A percentile compares a stretch with the other conserved stretches of the same genome.
These are phyloP conservation scores for Dendroctonus ponderosae DNA, from an alignment of 1,140 invertebrate species.

Conservation along the genomic window DNA sequence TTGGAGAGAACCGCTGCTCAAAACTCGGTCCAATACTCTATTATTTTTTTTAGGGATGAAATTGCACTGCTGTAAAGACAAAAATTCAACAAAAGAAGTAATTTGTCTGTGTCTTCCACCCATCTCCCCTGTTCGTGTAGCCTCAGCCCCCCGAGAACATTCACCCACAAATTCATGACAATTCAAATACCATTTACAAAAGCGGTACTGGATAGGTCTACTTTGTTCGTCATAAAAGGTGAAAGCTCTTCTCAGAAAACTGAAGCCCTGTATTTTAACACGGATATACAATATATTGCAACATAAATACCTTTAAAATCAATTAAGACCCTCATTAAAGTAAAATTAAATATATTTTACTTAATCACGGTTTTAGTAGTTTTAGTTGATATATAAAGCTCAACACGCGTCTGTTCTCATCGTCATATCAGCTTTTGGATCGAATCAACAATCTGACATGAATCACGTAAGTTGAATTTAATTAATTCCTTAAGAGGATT, in stretches of 20 bases:
- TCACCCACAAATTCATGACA: too few species aligned
- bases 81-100: too few species aligned
- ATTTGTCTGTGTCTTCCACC: too few species aligned
- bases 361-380: neutral
- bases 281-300: neutral
- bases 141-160: too few species aligned
- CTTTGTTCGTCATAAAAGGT: neutral
- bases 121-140: too few species aligned
- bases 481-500: neutral
- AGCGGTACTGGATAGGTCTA: neutral
- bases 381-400: neutral
- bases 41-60: too few species aligned
- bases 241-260: neutral
- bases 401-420: neutral
- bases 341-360: neutral
- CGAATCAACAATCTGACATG: neutral
- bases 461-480: slow-evolving; percentile 6
- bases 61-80: too few species aligned
- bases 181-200: too few species aligned
- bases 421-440: neutral
- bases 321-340: slow-evolving; percentile 1
- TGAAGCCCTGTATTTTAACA: neutral
- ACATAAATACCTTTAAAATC: slow-evolving; percentile 1
- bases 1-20: too few species aligned
- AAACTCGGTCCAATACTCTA: too few species aligned